Percentiles rank a stretch among this genome's conserved stretches.
These are phyloP conservation scores for Rhabdomys pumilio DNA, from an alignment of 2,797 vertebrate genomes.

Conservation along the genomic window DNA sequence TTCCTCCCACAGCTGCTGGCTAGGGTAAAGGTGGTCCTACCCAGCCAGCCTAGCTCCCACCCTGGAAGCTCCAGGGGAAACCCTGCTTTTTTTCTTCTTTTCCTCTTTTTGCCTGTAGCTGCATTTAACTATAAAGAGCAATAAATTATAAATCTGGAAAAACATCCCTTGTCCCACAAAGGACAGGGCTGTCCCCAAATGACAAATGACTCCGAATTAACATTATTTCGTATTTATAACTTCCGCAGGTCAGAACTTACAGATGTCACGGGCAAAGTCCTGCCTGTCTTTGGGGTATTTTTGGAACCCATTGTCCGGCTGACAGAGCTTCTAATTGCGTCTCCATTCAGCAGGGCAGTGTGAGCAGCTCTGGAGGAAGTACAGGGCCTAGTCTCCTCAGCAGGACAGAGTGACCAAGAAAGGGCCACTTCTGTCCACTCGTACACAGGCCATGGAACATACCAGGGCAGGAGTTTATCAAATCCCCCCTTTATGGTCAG, in stretches of 20 bases:
- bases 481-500: too few species aligned
- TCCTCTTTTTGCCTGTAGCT: conserved; percentile 26
- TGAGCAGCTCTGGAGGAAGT: background rate
- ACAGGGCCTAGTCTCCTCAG: background rate
- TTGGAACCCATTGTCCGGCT: conserved; percentile 88
- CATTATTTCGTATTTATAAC: conserved; percentile 87
- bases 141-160: conserved; percentile 67
- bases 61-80: background rate
- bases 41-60: background rate
- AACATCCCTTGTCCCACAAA: conserved; percentile 74
- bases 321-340: conserved; percentile 30
- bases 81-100: background rate
- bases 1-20: background rate
- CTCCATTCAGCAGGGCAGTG: background rate
- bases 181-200: conserved; percentile 77
- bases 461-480: background rate
- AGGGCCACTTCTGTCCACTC: background rate
- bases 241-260: conserved; percentile 82
- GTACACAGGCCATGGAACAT: background rate
- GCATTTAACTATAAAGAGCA: conserved; percentile 74
- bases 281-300: conserved; percentile 87
- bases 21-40: background rate
- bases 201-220: conserved; percentile 72
- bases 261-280: conserved; percentile 86
- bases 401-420: background rate